Evolutionary conservation across 2,888 invertebrate genomes (phyloP), one percentile per base, ranked within the genome.

Genomic region (Brenthis hecate): DNA sequence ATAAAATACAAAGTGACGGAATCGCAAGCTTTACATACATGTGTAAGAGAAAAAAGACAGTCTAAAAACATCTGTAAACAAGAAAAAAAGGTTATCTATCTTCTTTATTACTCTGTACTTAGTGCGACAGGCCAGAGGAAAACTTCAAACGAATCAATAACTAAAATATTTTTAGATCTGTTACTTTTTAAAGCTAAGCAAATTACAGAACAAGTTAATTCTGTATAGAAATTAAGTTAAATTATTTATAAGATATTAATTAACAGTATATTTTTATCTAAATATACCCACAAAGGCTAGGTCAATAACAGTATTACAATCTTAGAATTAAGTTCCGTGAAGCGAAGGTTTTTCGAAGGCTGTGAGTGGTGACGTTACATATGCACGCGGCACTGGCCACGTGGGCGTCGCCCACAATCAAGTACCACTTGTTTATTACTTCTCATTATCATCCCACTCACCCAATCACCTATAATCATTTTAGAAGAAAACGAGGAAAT

Each of bases 321-420:
- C 47, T 66, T 56, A 68, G 62, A 71, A 63, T 69, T 60, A 70
- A 75, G 77, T 79, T 78, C 77, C 79, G 79, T 77, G 75, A 77
- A 81, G 74, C 75, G 74, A 78, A 82, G 83, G 84, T 83, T 81
- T 77, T 79, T 75, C 77, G 80, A 81, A 91, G 90, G 91, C 84
- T 87, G 82, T 87, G 82, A 76, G 67, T 72, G 87, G 80, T 91
- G 87, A 91, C 89, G 89, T 87, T 83, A 89, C 77, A 75, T 78
- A 77, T 92, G 92, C 92, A 90, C 91, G 90, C 92, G 91, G 88
- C 89, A 87, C 91, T 82, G 81, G 77, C 74, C 71, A 82, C 84
- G 91, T 89, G 83, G 90, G 91, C 83, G 86, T 79, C 82, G 77
- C 91, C 91, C 85, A 91, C 91, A 71, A 72, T 61, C 68, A 61